Evolutionary conservation across 2,113 vertebrate species (phyloP), one percentile per base, ranked within the genome.

Genomic region (Perccottus glenii): DNA sequence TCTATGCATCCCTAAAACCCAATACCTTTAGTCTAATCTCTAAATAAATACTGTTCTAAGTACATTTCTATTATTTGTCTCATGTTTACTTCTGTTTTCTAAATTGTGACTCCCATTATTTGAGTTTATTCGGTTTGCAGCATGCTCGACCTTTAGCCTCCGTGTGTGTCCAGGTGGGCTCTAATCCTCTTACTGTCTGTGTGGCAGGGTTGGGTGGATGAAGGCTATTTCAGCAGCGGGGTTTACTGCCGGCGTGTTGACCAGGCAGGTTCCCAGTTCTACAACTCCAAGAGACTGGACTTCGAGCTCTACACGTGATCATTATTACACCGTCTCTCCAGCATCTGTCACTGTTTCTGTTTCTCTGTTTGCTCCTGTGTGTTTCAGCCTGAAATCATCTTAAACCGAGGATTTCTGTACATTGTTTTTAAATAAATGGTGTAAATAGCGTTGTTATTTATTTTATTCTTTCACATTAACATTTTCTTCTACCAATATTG

Each of bases 241-340:
- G 94, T 97, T 32, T 96, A 96, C 89, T 97, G 95, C 85, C 93
- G 94, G 81, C 93, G 92, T 73, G 55, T 93, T 47, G 93, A 94
- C 50, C 91, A 95, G 55, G 89, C 90, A 0, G 93, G 89, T 4
- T 89, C 92, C 46, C 94, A 93, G 72, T 97, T 96, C 92, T 96
- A 96, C 92, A 96, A 93, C 88, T 97, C 95, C 50, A 94, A 80
- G 75, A 93, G 95, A 68, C 87, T 96, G 56, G 95, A 97, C 81
- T 97, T 97, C 81, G 95, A 96, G 0, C 94, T 97, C 36, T 96
- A 95, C 44, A 93, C 91, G 70, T 96, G 85, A 86, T 51, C 19
- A 60, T 10, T 42, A 44, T 35, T 33, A 12, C 38, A 65, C 42
- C 38, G 0, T 1, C 65, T 5, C 32, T 1, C n/a, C 42, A 51